These are phyloP conservation scores for Thalassophryne amazonica DNA, from an alignment of 2,797 vertebrate genomes.

Conservation along the genomic window DNA sequence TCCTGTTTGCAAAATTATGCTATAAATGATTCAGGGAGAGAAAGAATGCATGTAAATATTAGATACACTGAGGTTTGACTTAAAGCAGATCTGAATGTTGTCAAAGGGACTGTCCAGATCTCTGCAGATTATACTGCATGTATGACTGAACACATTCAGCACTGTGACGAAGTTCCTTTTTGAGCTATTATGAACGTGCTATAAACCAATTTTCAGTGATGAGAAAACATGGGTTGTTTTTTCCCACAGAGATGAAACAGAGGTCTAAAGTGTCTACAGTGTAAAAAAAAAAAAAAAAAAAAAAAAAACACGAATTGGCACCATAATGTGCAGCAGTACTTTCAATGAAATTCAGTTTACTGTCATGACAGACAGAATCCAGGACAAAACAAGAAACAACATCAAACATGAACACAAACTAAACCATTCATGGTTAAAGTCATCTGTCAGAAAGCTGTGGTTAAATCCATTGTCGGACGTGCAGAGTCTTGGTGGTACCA, in stretches of 20 bases:
- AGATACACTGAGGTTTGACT: neutral
- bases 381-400: too few relatives aligned
- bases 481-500: too few relatives aligned
- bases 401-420: too few relatives aligned
- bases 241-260: constrained; percentile 42
- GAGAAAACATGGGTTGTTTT: constrained; percentile 30
- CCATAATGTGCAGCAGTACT: too few relatives aligned
- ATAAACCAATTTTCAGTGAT: constrained; percentile 15
- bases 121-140: constrained; percentile 3
- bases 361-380: too few relatives aligned
- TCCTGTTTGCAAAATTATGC: too few relatives aligned
- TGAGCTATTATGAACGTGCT: constrained; percentile 29
- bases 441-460: too few relatives aligned
- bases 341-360: too few relatives aligned
- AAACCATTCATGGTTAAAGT: too few relatives aligned
- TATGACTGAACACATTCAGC: constrained; percentile 22
- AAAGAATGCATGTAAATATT: neutral
- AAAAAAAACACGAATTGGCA: too few relatives aligned
- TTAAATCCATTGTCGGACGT: too few relatives aligned
- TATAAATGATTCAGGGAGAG: neutral
- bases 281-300: too few relatives aligned
- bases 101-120: constrained; percentile 5
- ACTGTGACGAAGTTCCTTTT: constrained; percentile 30
- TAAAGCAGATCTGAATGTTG: constrained; percentile 22
- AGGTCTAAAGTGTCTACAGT: constrained; percentile 28